phyloP scores from a whole-genome alignment of 2,888 invertebrate genomes.

The Tyria jacobaeae region DNA sequence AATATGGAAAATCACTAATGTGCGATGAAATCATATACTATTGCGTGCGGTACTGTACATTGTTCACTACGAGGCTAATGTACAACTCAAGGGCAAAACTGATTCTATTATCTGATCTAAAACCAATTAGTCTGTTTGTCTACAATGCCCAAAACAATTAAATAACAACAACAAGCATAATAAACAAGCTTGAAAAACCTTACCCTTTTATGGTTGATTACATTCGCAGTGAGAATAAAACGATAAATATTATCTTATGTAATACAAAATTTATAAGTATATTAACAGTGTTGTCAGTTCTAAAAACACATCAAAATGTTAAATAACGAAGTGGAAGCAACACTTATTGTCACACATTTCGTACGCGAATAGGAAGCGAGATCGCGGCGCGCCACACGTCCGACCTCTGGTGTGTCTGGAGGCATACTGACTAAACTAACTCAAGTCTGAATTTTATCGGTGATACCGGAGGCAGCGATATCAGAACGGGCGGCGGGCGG shows the following conservation, averaged over 20 bases:
- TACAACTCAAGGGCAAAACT: constrained; percentile 51
- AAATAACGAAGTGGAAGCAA: constrained; percentile 82
- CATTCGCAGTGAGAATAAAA: constrained; percentile 50
- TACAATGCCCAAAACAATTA: constrained; percentile 23
- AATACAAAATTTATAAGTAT: constrained; percentile 42
- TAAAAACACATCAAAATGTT: constrained; percentile 71
- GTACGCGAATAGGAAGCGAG: constrained; percentile 69
- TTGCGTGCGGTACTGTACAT: constrained; percentile 59
- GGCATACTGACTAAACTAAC: constrained; percentile 70
- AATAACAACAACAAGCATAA: constrained; percentile 25
- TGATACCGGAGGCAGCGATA: constrained; percentile 58
- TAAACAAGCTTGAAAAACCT: constrained; percentile 43
- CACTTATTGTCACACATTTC: constrained; percentile 86
- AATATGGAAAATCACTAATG: constrained; percentile 65
- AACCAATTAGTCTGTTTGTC: constrained; percentile 14
- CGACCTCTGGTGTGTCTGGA: constrained; percentile 66
- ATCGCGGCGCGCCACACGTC: constrained; percentile 69
- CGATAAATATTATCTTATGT: constrained; percentile 36
- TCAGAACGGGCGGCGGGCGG: constrained; percentile 58
- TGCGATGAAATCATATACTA: constrained; percentile 55
- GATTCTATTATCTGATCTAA: constrained; percentile 13
- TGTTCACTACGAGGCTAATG: constrained; percentile 44
- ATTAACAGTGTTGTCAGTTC: constrained; percentile 45
- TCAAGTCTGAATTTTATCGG: constrained; percentile 56
- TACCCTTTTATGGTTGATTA: constrained; percentile 58